Base-by-base conservation (phyloP, 2,888 invertebrate genomes). In the Mylabris sibirica region DNA sequence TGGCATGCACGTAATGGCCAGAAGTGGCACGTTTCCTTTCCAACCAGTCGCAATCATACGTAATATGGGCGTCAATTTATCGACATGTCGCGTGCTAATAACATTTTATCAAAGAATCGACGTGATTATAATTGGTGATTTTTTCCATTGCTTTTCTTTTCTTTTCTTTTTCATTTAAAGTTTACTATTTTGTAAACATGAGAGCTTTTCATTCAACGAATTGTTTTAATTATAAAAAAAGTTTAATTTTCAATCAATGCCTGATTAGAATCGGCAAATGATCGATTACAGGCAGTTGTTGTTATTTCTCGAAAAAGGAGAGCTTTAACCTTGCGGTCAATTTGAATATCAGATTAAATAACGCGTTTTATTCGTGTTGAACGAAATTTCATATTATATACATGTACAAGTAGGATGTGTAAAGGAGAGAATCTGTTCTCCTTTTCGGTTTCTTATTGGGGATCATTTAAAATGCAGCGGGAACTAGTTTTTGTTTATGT, bases 401-500 rank as follows among this genome's bases (percentile, higher is more conserved):
- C 6, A 22, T n/a, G n/a, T 53, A 53, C 20, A 20, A 17, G 12
- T 9, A 8, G 1, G 17, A n/a, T 49, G 49, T 49, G 44, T 44
- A 17, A 1, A 14, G 5, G n/a, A 53, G 53, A 53, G 24, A 24
- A 53, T 53, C n/a, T 17, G 44, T 44, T n/a, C 17, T 41, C 14
- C 5, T 44, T 53, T 12, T 53, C 22, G 53, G 53, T 53, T 53
- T 8, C 12, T 53, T 53, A 12, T 22, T 53, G 22, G 20, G 53
- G 53, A 53, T 53, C 53, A 53, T 22, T 70, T 67, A 67, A 53
- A 68, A 67, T 65, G 65, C 70, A 67, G 71, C 71, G 72, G 61
- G 66, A 74, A 75, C 75, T 73, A 73, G 75, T 75, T 75, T 73
- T 75, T 74, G 72, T 71, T 62, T 57, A 49, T 61, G 72, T 72